Base-by-base conservation (phyloP, 2,113 vertebrate species). In the Glaucomys volans region DNA sequence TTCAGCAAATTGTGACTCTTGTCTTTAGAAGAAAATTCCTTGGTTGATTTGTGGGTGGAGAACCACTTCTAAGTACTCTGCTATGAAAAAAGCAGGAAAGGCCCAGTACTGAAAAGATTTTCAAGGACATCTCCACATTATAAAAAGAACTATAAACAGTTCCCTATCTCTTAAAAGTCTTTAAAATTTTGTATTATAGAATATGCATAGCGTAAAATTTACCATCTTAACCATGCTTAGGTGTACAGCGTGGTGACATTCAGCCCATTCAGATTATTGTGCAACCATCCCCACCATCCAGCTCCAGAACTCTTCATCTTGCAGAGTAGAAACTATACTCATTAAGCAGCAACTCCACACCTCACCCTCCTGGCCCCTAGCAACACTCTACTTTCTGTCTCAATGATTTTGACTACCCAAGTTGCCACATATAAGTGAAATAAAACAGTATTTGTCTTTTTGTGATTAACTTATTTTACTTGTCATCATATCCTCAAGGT, bases 11-110 rank as follows among this genome's bases (percentile, higher is more conserved):
- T 95, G 69, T 30, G 77, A 50, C 76, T 96, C 64, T 90, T 91
- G 42, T 40, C 83, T 97, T 97, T 92, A 96, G 92, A 5, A 85
- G 66, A 96, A 95, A 94, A 92, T 81, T 32, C 54, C 47, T 74
- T 62, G 81, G 80, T 76, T 96, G 66, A n/a, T 80, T 59, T 79
- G 3, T 92, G 67, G 67, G 16, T 74, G 40, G 32, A 95, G 50
- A 32, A 87, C 28, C 20, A 64, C 69, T 93, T 94, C 47, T 74
- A 32, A 90, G 17, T 42, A 30, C 44, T 85, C 79, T 80, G 42
- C 76, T 82, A 2, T 95, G 52, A 82, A 94, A 86, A 92, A 87
- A 62, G 42, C 24, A 42, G 28, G 66, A 79, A 50, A 90, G 71
- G 24, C 42, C 77, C 62, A 42, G 54, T 72, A 40, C 79, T 75